Evolutionary conservation across 2,888 invertebrate species (phyloP), one percentile per base, ranked within the genome.

Genomic region (Microctonus brassicae): DNA sequence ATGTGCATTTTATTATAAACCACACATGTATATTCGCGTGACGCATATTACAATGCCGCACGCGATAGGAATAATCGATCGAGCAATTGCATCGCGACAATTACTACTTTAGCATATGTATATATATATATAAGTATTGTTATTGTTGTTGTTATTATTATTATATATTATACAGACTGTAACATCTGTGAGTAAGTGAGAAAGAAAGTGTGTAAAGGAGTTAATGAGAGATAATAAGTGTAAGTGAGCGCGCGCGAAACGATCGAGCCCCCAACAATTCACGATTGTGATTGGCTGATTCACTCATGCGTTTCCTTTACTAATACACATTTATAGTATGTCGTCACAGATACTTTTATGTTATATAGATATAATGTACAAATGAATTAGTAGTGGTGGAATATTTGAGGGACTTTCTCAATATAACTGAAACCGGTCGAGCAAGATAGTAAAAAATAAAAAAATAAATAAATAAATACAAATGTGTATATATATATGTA

Each of bases 181-280:
- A 60, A 55, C 26, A 60, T 22, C 4, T 29, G 47, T 24, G 20
- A 9, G 26, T 33, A 34, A 61, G 62, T 9, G 24, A 71, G 11
- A 47, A 58, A 62, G 65, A 66, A 26, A 64, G 39, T 1, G 47
- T 47, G 17, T 17, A 20, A 17, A 17, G 57, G 39, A 2, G 47
- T 47, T 4, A n/a, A 20, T 17, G 17, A 58, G 22, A 68, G n/a
- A 55, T 62, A 42, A 47, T 42, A 39, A 39, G 34, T 47, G 39
- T 34, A 39, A 63, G 63, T 29, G 63, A 57, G 66, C 55, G 1
- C 7, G 39, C 22, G 20, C n/a, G 66, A 55, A n/a, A n/a, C 4
- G 68, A 66, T 66, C 66, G 66, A 66, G 66, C 66, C 66, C 26
- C 66, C 66, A 42, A 55, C 22, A 22, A 39, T 13, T 1, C 7